Percentiles rank a stretch among this genome's conserved stretches.
Evolutionary conservation across 2,797 vertebrate genomes (phyloP).

Genomic region (Gadopsis bispinosus): DNA sequence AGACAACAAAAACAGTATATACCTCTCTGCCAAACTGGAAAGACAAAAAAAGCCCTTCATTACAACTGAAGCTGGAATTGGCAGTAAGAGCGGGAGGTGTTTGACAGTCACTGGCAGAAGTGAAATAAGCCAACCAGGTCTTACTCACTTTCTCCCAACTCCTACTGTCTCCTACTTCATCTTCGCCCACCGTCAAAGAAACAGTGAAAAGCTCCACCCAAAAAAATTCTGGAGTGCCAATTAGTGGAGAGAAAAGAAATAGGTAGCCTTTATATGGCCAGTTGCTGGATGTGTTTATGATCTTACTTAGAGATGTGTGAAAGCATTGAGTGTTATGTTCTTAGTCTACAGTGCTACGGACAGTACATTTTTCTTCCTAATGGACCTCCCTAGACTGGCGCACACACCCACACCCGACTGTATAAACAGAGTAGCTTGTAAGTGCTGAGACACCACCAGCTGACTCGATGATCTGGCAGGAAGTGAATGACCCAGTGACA

Average conservation of each 20-base stretch:
- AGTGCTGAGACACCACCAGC: constrained; percentile 58
- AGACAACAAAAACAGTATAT: neutral
- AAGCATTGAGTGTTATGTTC: constrained; percentile 38
- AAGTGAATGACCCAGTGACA: constrained; percentile 75
- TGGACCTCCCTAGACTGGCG: constrained; percentile 35
- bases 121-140: constrained; percentile 36
- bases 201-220: constrained; percentile 32
- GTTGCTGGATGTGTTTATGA: constrained; percentile 53
- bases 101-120: constrained; percentile 32
- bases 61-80: constrained; percentile 15
- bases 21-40: neutral
- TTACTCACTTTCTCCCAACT: constrained; percentile 38
- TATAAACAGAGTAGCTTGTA: constrained; percentile 55
- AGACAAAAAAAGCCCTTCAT: neutral
- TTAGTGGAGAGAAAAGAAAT: constrained; percentile 51
- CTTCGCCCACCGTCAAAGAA: constrained; percentile 32
- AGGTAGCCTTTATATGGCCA: constrained; percentile 74
- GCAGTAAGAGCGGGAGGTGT: constrained; percentile 14
- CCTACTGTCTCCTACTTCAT: neutral
- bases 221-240: constrained; percentile 36
- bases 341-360: constrained; percentile 20
- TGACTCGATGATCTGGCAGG: constrained; percentile 68
- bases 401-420: neutral
- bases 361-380: constrained; percentile 41
- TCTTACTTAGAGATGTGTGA: constrained; percentile 51